phyloP scores from a whole-genome alignment of 2,888 invertebrate genomes.

The Pegoplata infirma region DNA sequence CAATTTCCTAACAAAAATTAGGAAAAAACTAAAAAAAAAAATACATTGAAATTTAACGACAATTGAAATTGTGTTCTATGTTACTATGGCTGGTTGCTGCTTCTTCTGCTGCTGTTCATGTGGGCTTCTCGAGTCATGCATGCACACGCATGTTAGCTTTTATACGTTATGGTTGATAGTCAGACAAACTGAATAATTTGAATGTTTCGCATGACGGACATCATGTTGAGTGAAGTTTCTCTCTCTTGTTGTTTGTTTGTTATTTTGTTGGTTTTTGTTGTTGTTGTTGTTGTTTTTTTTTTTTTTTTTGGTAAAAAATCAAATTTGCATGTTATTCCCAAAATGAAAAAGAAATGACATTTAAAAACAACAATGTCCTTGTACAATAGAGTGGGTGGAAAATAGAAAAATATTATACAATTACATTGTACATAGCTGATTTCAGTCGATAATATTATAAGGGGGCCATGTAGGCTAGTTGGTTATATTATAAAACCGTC shows the following conservation, averaged over 20 bases:
- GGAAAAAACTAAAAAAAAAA: slow-evolving; percentile 20
- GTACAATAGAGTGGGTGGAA: too few relatives aligned
- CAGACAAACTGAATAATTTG: slow-evolving; percentile 56
- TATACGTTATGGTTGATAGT: slow-evolving; percentile 39
- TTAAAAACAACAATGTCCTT: background rate
- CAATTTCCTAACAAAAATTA: too few relatives aligned
- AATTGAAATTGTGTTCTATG: background rate
- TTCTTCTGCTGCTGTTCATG: slow-evolving; percentile 39
- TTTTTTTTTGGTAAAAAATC: too few relatives aligned
- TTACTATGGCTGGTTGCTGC: background rate
- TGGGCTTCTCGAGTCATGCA: slow-evolving; percentile 70
- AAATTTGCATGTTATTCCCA: slow-evolving; percentile 61
- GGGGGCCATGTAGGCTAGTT: too few relatives aligned
- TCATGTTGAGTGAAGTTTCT: slow-evolving; percentile 43
- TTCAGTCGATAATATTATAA: too few relatives aligned
- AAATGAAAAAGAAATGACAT: slow-evolving; percentile 51
- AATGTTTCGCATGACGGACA: slow-evolving; percentile 60
- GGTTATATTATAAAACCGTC: too few relatives aligned
- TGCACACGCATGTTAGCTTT: slow-evolving; percentile 62
- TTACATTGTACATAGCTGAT: too few relatives aligned
- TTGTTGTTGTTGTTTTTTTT: too few relatives aligned
- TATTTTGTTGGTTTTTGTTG: too few relatives aligned
- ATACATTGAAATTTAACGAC: background rate
- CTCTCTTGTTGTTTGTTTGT: slow-evolving; percentile 19
- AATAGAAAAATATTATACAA: too few relatives aligned